A percentile compares a stretch with the other conserved stretches of the same genome.
These are phyloP conservation scores for Notolepis coatsorum DNA, from an alignment of 2,797 vertebrate genomes.

Conservation along the genomic window DNA sequence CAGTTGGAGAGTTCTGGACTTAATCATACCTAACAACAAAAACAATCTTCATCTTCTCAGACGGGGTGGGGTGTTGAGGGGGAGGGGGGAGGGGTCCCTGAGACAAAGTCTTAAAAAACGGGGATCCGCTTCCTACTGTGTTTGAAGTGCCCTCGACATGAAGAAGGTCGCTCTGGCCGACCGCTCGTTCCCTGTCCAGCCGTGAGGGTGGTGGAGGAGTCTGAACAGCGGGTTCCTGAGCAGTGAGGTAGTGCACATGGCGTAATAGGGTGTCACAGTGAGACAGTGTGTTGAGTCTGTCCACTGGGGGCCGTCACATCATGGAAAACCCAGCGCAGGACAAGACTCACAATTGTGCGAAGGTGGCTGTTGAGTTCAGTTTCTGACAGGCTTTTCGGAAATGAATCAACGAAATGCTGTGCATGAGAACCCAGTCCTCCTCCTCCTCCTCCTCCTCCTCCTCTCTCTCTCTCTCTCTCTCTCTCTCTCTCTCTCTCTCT, in stretches of 20 bases:
- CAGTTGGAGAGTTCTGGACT: too few species aligned
- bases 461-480: too few species aligned
- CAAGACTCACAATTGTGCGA: constrained; percentile 23
- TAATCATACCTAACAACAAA: too few species aligned
- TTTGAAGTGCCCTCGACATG: too few species aligned
- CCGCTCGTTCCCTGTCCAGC: constrained; percentile 10
- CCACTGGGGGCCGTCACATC: constrained; percentile 65
- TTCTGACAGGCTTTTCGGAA: constrained; percentile 37
- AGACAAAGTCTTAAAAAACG: too few species aligned
- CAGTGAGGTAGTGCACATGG: constrained; percentile 59
- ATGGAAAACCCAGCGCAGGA: constrained; percentile 66
- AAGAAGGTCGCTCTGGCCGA: too few species aligned
- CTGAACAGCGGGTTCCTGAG: constrained; percentile 37
- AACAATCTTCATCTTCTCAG: too few species aligned
- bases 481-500: too few species aligned
- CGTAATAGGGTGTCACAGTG: constrained; percentile 65
- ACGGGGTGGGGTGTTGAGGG: too few species aligned
- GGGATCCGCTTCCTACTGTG: too few species aligned
- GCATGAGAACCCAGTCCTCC: constrained; percentile 1
- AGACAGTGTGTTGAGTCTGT: constrained; percentile 51
- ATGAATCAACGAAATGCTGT: constrained; percentile 38
- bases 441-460: too few species aligned
- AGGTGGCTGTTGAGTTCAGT: constrained; percentile 25
- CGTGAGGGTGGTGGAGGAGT: constrained; percentile 26
- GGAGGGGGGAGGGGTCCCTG: too few species aligned